Percentiles rank a stretch among this genome's conserved stretches.
Conservation (phyloP, 2,797 vertebrate genomes). For the Fistularia commersonii region DNA sequence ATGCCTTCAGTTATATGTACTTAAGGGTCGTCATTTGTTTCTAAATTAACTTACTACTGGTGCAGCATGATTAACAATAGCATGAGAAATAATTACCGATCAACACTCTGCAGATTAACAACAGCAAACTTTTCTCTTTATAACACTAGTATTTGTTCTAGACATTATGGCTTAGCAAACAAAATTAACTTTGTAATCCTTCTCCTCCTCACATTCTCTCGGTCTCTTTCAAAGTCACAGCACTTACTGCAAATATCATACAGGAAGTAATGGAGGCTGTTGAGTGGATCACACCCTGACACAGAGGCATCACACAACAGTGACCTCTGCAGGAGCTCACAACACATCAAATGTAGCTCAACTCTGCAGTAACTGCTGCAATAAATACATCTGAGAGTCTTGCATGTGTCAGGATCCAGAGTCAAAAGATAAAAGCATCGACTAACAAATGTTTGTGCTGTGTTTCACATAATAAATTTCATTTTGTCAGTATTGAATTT, state of each 20-base stretch:
- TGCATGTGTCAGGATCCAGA: too few species aligned
- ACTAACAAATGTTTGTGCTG: too few species aligned
- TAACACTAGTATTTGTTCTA: conserved; percentile 43
- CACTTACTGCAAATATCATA: conserved; percentile 32
- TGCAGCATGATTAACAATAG: conserved; percentile 59
- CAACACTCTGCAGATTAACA: conserved; percentile 60
- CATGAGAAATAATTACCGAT: conserved; percentile 57
- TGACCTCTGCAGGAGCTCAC: conserved; percentile 78
- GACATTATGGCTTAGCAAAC: conserved; percentile 43
- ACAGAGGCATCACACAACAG: conserved; percentile 70
- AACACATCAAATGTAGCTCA: conserved; percentile 27
- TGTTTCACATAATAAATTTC: too few species aligned
- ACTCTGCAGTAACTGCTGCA: neutral
- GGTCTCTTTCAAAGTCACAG: conserved; percentile 62
- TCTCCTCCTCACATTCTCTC: conserved; percentile 34
- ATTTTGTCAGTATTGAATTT: too few species aligned
- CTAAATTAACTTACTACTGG: conserved; percentile 65
- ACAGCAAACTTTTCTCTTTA: conserved; percentile 49
- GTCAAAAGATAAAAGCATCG: too few species aligned
- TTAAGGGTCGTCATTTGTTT: conserved; percentile 65
- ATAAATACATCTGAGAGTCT: neutral
- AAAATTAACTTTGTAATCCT: conserved; percentile 62
- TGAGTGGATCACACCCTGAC: conserved; percentile 17
- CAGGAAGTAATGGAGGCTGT: conserved; percentile 17
- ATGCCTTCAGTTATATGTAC: conserved; percentile 75